phyloP scores from a whole-genome alignment of 2,113 vertebrate genomes.

The Crotalus helleri region DNA sequence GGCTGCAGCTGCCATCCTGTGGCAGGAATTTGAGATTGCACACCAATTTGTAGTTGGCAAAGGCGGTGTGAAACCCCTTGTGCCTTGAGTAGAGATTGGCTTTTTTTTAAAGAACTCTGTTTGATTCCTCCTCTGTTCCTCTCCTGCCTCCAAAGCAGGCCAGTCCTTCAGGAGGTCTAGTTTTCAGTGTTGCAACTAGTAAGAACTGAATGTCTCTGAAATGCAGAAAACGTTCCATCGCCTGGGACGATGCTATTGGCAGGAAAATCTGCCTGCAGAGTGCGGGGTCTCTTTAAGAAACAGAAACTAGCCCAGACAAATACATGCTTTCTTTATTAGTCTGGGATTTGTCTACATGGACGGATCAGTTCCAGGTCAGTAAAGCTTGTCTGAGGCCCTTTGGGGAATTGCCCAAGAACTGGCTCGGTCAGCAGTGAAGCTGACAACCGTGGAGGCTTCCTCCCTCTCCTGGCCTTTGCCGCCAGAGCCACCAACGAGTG shows the following conservation, averaged over 20 bases:
- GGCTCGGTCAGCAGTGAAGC: neutral
- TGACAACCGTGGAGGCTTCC: too few species aligned
- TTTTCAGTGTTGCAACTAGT: neutral
- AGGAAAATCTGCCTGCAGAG: neutral
- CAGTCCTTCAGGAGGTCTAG: neutral
- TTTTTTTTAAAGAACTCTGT: neutral
- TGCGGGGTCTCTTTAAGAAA: neutral
- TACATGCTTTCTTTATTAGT: neutral
- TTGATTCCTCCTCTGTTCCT: neutral
- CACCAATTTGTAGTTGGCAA: too few species aligned
- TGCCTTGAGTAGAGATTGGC: neutral
- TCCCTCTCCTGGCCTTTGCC: neutral
- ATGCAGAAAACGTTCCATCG: neutral
- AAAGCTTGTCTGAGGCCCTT: neutral
- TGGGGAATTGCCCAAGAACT: too few species aligned
- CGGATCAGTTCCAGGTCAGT: neutral
- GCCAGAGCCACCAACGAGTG: neutral
- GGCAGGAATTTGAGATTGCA: slow-evolving; percentile 4
- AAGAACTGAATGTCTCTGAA: neutral
- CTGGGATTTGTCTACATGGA: neutral
- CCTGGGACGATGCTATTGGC: neutral
- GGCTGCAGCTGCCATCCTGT: slow-evolving; percentile 6
- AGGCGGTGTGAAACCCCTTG: too few species aligned
- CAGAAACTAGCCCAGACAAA: neutral
- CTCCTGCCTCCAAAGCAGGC: neutral